A percentile compares a stretch with the other conserved stretches of the same genome.
phyloP scores from a whole-genome alignment of 2,888 invertebrate species.

The Drosophila aldrichi region DNA sequence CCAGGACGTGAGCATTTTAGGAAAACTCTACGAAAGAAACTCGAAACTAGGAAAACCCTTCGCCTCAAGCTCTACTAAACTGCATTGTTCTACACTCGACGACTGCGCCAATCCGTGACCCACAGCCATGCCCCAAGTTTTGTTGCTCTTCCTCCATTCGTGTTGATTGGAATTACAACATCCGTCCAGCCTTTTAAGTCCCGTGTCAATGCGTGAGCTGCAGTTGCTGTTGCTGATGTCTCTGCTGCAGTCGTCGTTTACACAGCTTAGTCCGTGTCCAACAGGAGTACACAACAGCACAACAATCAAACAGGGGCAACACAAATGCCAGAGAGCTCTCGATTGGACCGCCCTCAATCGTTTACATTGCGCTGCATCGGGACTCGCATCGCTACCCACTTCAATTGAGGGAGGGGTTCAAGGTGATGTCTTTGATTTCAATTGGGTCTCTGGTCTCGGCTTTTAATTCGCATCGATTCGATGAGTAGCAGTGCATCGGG shows the following conservation, averaged over 20 bases:
- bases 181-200: slow-evolving; percentile 39
- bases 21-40: slow-evolving; percentile 54
- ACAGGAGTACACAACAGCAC: slow-evolving; percentile 46
- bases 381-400: slow-evolving; percentile 24
- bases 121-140: slow-evolving; percentile 26
- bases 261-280: slow-evolving; percentile 62
- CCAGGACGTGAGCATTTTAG: slow-evolving; percentile 73
- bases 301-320: slow-evolving; percentile 23
- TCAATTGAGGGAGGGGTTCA: slow-evolving; percentile 8
- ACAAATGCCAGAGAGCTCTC: slow-evolving; percentile 40
- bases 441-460: slow-evolving; percentile 53
- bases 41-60: slow-evolving; percentile 29
- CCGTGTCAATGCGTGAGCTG: slow-evolving; percentile 42
- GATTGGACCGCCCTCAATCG: slow-evolving; percentile 36
- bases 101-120: slow-evolving; percentile 40
- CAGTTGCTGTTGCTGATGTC: not conserved
- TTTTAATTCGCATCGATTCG: slow-evolving; percentile 39
- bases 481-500: not conserved
- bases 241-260: slow-evolving; percentile 39
- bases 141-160: slow-evolving; percentile 20
- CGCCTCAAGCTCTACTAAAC: slow-evolving; percentile 21
- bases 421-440: slow-evolving; percentile 49
- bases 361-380: slow-evolving; percentile 35
- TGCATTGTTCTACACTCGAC: slow-evolving; percentile 46
- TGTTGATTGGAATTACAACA: slow-evolving; percentile 54